A percentile compares a stretch with the other conserved stretches of the same genome.
Evolutionary conservation across 2,113 vertebrate species (phyloP).

Genomic region (Formicarius rufipectus): DNA sequence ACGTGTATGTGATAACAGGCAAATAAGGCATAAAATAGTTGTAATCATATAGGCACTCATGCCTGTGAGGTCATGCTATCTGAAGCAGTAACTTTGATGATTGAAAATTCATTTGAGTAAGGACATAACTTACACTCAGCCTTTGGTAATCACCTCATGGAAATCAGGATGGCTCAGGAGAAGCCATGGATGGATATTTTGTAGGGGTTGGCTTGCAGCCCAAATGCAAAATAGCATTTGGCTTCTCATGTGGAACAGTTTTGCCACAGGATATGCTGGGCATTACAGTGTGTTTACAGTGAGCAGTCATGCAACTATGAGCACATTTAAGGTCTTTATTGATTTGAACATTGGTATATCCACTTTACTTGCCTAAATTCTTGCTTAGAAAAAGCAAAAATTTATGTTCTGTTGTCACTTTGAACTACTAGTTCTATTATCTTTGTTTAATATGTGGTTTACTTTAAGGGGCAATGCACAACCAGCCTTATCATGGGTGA

Average conservation of each 20-base stretch:
- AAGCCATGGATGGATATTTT: not conserved
- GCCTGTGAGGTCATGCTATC: not conserved
- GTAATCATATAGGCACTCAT: not conserved
- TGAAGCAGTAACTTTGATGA: not conserved
- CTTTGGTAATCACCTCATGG: not conserved
- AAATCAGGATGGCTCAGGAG: not conserved
- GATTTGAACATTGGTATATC: not conserved
- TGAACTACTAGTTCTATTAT: not conserved
- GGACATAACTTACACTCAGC: not conserved
- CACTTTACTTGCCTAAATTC: not conserved
- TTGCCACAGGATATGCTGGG: not conserved
- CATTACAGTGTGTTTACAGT: not conserved
- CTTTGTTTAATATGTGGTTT: not conserved
- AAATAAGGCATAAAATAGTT: slow-evolving; percentile 14
- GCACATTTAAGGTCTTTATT: not conserved
- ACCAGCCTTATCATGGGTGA: not conserved
- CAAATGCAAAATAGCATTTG: not conserved
- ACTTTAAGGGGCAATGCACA: not conserved
- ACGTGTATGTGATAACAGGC: not conserved
- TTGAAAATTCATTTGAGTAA: not conserved
- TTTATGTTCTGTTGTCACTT: not conserved
- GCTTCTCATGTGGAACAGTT: not conserved
- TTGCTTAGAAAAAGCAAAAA: not conserved
- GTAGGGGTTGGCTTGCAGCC: not conserved
- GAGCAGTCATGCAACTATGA: not conserved